Percentiles rank a stretch among this genome's conserved stretches.
phyloP scores from a whole-genome alignment of 2,888 invertebrate genomes.

The Pyrochroa serraticornis region DNA sequence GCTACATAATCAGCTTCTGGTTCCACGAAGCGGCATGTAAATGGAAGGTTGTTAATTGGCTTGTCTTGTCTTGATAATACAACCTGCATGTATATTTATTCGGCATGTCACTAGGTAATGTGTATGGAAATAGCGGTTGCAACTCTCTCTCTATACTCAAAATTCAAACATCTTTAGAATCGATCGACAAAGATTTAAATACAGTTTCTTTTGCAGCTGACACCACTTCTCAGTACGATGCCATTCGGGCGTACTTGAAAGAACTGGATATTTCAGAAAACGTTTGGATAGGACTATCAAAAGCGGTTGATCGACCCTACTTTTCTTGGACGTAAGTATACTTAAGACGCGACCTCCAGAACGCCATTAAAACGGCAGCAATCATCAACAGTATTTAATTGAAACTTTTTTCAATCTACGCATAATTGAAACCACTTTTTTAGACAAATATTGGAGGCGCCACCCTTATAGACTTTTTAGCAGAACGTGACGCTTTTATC shows the following conservation, averaged over 20 bases:
- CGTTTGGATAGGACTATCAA: conserved; percentile 81
- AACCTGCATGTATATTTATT: too few species aligned
- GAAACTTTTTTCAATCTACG: too few species aligned
- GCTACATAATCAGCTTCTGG: conserved; percentile 14
- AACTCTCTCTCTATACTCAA: background rate
- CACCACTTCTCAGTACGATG: conserved; percentile 77
- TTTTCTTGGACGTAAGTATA: conserved; percentile 79
- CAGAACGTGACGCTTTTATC: too few species aligned
- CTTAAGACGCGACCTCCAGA: background rate
- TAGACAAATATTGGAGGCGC: too few species aligned
- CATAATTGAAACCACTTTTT: too few species aligned
- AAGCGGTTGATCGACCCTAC: conserved; percentile 71
- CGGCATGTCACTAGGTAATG: too few species aligned
- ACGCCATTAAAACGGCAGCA: background rate
- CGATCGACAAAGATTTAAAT: background rate
- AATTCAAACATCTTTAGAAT: background rate
- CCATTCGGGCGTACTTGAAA: conserved; percentile 76
- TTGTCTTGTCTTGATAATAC: background rate
- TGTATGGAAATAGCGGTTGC: conserved; percentile 1
- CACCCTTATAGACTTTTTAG: too few species aligned
- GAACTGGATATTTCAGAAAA: conserved; percentile 77
- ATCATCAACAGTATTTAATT: background rate
- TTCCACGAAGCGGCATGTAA: conserved; percentile 1
- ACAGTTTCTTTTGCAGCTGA: conserved; percentile 67
- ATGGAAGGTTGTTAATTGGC: background rate